phyloP scores from a whole-genome alignment of 2,113 vertebrate species.

The Ia io region DNA sequence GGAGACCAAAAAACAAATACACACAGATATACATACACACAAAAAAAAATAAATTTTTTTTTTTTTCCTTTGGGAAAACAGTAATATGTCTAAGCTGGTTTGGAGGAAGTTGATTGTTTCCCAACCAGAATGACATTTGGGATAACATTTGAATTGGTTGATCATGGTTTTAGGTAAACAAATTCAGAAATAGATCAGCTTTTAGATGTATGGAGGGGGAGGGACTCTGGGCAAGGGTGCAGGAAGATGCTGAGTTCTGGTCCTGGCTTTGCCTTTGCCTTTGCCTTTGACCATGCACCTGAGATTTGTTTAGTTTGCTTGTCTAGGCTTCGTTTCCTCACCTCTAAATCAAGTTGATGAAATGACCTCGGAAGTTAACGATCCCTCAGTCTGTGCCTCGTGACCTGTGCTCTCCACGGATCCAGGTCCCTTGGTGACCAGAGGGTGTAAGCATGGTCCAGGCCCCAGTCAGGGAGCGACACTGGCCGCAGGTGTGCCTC shows the following conservation, averaged over 20 bases:
- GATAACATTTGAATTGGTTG: slow-evolving; percentile 47
- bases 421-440: background rate
- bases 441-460: slow-evolving; percentile 20
- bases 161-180: slow-evolving; percentile 26
- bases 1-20: slow-evolving; percentile 15
- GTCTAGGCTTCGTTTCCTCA: background rate
- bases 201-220: background rate
- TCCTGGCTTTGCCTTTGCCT: background rate
- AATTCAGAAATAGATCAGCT: background rate
- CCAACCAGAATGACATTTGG: slow-evolving; percentile 15
- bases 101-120: slow-evolving; percentile 53
- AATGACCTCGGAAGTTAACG: background rate
- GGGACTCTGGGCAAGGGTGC: background rate
- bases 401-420: background rate
- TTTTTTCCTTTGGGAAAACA: slow-evolving; percentile 48
- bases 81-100: background rate
- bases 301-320: background rate
- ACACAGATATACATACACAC: background rate
- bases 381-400: background rate
- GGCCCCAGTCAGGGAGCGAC: slow-evolving; percentile 65
- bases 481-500: slow-evolving; percentile 71
- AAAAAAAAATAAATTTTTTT: background rate
- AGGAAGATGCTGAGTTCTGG: background rate
- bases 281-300: background rate
- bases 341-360: background rate